Percentiles rank a stretch among this genome's conserved stretches.
These are phyloP conservation scores for Coreoperca whiteheadi DNA, from an alignment of 2,113 vertebrate genomes.

Conservation along the genomic window DNA sequence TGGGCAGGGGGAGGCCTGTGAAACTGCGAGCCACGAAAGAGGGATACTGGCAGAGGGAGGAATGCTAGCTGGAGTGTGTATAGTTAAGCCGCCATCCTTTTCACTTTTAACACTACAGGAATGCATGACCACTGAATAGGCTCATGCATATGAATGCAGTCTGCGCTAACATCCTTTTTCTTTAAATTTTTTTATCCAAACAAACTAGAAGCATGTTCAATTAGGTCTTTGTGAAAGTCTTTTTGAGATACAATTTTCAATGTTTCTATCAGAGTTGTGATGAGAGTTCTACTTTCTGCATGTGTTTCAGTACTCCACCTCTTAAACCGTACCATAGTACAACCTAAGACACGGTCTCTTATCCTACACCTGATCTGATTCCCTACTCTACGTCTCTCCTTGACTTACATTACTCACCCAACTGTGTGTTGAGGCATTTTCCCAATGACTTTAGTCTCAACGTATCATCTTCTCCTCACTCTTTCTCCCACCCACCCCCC, in stretches of 20 bases:
- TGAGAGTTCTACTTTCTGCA: not conserved
- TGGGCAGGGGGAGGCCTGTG: constrained; percentile 54
- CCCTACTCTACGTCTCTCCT: not conserved
- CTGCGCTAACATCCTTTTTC: not conserved
- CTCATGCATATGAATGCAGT: constrained; percentile 52
- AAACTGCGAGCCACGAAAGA: constrained; percentile 54
- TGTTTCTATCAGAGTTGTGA: not conserved
- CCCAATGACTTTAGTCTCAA: constrained; percentile 13
- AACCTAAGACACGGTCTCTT: not conserved
- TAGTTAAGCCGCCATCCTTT: constrained; percentile 44
- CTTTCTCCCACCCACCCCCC: not conserved
- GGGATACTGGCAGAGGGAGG: constrained; percentile 43
- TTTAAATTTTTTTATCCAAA: constrained; percentile 3
- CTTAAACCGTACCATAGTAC: not conserved
- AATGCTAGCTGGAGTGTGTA: constrained; percentile 27
- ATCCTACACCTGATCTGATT: not conserved
- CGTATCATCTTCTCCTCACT: not conserved
- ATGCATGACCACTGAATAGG: constrained; percentile 36
- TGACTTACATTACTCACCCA: constrained; percentile 2
- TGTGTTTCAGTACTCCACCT: not conserved
- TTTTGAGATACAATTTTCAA: too few relatives aligned
- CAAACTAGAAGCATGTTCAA: constrained; percentile 29
- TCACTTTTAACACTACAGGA: constrained; percentile 26
- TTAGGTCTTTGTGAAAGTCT: not conserved
- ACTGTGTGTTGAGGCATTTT: not conserved